Evolutionary conservation across 2,888 invertebrate species (phyloP).

Genomic region (Hyppa rectilinea): DNA sequence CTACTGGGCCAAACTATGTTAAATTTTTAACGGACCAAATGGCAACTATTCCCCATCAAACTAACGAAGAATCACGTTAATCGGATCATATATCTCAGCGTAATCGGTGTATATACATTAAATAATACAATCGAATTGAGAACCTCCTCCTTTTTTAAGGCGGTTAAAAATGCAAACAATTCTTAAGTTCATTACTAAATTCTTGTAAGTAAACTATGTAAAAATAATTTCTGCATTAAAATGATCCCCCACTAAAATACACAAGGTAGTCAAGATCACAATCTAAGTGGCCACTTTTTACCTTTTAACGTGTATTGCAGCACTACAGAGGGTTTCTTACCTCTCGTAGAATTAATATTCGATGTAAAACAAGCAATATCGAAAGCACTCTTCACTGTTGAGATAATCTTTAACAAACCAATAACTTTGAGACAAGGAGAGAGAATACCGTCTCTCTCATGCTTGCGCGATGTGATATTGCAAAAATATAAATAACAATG

Average conservation of each 20-base stretch:
- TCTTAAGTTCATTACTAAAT: constrained; percentile 15
- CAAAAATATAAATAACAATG: constrained; percentile 74
- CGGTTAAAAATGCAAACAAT: neutral
- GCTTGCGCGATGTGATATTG: constrained; percentile 47
- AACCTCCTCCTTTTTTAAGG: too few relatives aligned
- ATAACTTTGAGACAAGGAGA: constrained; percentile 66
- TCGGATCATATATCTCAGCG: too few relatives aligned
- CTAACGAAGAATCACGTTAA: too few relatives aligned
- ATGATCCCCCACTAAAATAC: constrained; percentile 25
- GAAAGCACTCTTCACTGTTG: constrained; percentile 72
- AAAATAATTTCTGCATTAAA: constrained; percentile 36
- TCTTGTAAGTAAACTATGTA: constrained; percentile 19
- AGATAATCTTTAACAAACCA: constrained; percentile 71
- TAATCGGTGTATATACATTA: too few relatives aligned
- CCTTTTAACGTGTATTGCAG: constrained; percentile 24
- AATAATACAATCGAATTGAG: too few relatives aligned
- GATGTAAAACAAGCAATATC: constrained; percentile 72
- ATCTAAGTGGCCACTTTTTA: constrained; percentile 25
- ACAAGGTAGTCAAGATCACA: constrained; percentile 23
- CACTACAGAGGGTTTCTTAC: constrained; percentile 59
- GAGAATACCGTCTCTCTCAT: constrained; percentile 45
- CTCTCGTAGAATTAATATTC: constrained; percentile 69
- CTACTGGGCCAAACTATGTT: too few relatives aligned
- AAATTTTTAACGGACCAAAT: too few relatives aligned
- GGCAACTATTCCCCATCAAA: too few relatives aligned